phyloP scores from a whole-genome alignment of 92 coral and sea anemone species.

The Actinernus sp. region DNA sequence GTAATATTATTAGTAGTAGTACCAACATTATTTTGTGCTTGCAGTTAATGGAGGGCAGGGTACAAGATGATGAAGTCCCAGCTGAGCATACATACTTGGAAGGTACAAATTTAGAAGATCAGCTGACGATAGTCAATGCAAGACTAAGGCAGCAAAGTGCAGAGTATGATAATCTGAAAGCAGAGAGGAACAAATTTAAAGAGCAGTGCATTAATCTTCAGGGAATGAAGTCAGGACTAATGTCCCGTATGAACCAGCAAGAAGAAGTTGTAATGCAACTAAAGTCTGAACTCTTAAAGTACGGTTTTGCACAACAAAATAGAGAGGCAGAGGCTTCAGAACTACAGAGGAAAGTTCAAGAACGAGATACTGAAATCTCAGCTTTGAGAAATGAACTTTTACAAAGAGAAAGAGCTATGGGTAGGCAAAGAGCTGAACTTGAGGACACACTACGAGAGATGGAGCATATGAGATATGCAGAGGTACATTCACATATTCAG shows the following conservation, averaged over 20 bases:
- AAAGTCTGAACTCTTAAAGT: slow-evolving; percentile 87
- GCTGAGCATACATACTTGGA: slow-evolving; percentile 83
- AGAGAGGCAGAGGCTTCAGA: slow-evolving; percentile 76
- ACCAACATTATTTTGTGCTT: background rate
- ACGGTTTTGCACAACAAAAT: slow-evolving; percentile 80
- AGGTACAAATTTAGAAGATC: slow-evolving; percentile 76
- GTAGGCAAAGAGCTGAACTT: slow-evolving; percentile 81
- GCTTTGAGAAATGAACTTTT: slow-evolving; percentile 81
- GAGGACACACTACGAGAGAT: slow-evolving; percentile 78
- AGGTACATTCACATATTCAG: no score
- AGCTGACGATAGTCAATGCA: slow-evolving; percentile 86
- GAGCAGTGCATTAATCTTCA: slow-evolving; percentile 91
- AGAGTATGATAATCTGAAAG: slow-evolving; percentile 86
- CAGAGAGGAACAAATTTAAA: slow-evolving; percentile 87
- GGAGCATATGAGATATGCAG: slow-evolving; percentile 80
- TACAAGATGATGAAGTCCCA: slow-evolving; percentile 85
- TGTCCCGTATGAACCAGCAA: slow-evolving; percentile 85
- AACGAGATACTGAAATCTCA: slow-evolving; percentile 85
- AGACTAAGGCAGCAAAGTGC: slow-evolving; percentile 86
- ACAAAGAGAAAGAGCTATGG: slow-evolving; percentile 79
- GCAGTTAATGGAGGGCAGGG: slow-evolving; percentile 79
- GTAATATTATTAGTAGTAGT: no score
- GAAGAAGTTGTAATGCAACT: slow-evolving; percentile 95
- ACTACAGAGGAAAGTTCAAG: slow-evolving; percentile 77
- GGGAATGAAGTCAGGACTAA: slow-evolving; percentile 84